Evolutionary conservation across 1,140 invertebrate species (phyloP), one percentile per base, ranked within the genome.

Genomic region (Paraescarpia echinospica): DNA sequence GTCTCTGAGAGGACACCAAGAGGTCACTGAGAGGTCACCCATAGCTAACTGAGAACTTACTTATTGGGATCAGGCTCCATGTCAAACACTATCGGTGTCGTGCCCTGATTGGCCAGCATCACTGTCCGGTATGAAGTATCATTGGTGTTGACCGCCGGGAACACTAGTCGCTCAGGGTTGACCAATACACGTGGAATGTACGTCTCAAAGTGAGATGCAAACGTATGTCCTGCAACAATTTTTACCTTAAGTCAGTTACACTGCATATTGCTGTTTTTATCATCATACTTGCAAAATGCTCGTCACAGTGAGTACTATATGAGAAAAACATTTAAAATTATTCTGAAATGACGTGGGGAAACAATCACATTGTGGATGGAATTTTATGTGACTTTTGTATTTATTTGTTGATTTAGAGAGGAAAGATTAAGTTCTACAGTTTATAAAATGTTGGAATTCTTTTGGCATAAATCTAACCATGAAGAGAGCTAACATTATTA

Each of bases 121-220:
- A 96, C 18, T 5, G 95, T 96, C 89, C 95, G 93, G 94, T 95
- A 95, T 0, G 95, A 93, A 0, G 95, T 94, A 89, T 96, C 95
- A 89, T 95, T 95, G 1, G 94, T 91, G 92, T 95, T 96, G 41
- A 96, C 95, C 8, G 95, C 95, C 12, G 95, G 94, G 93, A 96
- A 96, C 9, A 95, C 94, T 1, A 96, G 92, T 8, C 93, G 92
- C 9, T 93, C 89, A 5, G 94, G 91, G 91, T 95, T 94, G 33
- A 96, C 91, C 1, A 41, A 92, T 35, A 93, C 94, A 35, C 94
- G 93, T 33, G 96, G 96, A 92, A 95, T 93, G 93, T 96, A 96
- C 0, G 95, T 95, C 92, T 96, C 95, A 93, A 95, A 95, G 93
- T 95, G 94, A 0, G 95, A 94, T 93, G 94, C 94, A 93, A 96